Evolutionary conservation across 1,140 invertebrate species (phyloP), one percentile per base, ranked within the genome.

Genomic region (Brachionus sp.): DNA sequence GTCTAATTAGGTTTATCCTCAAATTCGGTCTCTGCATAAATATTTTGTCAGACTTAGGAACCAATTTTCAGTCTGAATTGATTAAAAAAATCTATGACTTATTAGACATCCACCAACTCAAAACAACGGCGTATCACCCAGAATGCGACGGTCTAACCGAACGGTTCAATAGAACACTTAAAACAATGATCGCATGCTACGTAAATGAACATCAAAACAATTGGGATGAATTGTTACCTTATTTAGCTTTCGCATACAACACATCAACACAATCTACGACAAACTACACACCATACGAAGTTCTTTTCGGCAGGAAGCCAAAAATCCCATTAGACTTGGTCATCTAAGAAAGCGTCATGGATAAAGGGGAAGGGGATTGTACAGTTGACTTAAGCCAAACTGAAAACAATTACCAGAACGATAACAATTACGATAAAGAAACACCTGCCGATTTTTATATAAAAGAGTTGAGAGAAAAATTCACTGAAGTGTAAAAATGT

Each of bases 11-110:
- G 53, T 62, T 62, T 25, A 62, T 62, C 12, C n/a, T 62, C n/a
- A 62, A 19, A 19, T 62, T 62, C 23, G 53, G 53, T 62, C 23
- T 62, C 53, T 62, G n/a, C n/a, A 62, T 25, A 62, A 62, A 62
- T 25, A 33, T 73, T 29, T 85, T 87, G 37, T 82, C 87, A 0
- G 88, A 90, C 77, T 86, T 88, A 84, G 89, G 88, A 13, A 35
- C 77, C 6, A 84, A 86, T 39, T 85, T 86, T 53, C 82, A 85
- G 57, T 42, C 77, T 46, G 9, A 62, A 10, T 68, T 86, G 5
- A 75, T 86, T n/a, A 68, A 77, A 12, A 84, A 86, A 83, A 50
- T 85, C 5, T 86, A 85, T 50, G 57, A 77, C 23, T n/a, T 84
- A 0, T 50, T 83, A n/a, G 50, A 82, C 12, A 84, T 86, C 16